phyloP scores from a whole-genome alignment of 2,888 invertebrate species.

The Ceriagrion tenellum region DNA sequence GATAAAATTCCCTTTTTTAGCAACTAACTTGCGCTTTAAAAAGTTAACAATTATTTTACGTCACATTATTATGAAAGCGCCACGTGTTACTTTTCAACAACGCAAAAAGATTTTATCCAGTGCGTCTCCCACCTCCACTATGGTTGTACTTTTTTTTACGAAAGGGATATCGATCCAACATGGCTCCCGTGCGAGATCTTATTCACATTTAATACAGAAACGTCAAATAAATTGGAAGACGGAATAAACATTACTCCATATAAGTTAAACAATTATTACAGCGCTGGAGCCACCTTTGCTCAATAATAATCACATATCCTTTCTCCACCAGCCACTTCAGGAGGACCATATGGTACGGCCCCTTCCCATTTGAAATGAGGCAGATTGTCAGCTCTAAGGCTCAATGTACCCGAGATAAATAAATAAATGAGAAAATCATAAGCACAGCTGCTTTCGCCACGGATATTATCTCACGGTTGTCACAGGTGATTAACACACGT shows the following conservation, averaged over 20 bases:
- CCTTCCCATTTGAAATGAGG: neutral
- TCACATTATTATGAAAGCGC: neutral
- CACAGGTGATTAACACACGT: neutral
- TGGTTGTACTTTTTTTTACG: neutral
- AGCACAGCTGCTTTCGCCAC: neutral
- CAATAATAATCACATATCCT: neutral
- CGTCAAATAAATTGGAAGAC: neutral
- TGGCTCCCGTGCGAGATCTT: constrained; percentile 48
- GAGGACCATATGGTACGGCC: neutral
- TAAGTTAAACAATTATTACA: neutral
- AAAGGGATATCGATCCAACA: constrained; percentile 54
- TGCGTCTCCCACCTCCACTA: constrained; percentile 1
- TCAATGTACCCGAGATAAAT: neutral
- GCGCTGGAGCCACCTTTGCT: neutral
- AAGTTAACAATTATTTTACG: too few relatives aligned
- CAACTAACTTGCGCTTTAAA: too few relatives aligned
- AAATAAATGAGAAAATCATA: neutral
- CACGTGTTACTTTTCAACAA: constrained; percentile 25
- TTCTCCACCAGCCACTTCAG: neutral
- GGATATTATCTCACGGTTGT: neutral
- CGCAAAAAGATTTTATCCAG: neutral
- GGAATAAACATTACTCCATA: too few relatives aligned
- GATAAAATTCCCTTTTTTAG: too few relatives aligned
- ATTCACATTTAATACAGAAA: neutral
- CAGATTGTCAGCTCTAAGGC: neutral